A percentile compares a stretch with the other conserved stretches of the same genome.
These are phyloP conservation scores for Formica selysi DNA, from an alignment of 1,140 invertebrate species.

Conservation along the genomic window DNA sequence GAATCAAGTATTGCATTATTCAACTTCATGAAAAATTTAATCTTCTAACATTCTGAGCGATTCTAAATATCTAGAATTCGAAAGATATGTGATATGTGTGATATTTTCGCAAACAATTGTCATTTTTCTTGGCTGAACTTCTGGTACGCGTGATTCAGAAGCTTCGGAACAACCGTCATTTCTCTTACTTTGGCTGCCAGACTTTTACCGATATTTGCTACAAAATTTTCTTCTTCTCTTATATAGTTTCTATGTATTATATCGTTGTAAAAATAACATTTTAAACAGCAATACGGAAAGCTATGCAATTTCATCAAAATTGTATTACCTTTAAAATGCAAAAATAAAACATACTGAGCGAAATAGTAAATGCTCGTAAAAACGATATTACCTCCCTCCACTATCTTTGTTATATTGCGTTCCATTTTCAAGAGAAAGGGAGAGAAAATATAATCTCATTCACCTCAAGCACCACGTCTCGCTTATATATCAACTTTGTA, in stretches of 20 bases:
- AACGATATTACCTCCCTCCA: background rate
- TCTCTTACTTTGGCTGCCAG: background rate
- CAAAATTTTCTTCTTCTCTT: background rate
- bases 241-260: background rate
- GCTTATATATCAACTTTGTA: conserved; percentile 8
- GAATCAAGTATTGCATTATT: background rate
- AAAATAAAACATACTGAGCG: background rate
- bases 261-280: background rate
- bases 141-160: background rate
- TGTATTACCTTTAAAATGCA: background rate
- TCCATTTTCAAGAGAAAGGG: background rate
- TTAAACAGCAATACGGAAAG: background rate
- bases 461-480: background rate
- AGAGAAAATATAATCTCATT: conserved; percentile 19
- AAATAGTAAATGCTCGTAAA: conserved; percentile 2
- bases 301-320: background rate
- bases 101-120: background rate
- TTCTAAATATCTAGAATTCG: background rate
- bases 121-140: conserved; percentile 4
- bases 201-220: background rate
- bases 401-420: background rate
- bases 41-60: background rate
- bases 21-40: background rate
- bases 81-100: background rate
- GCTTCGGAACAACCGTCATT: background rate